These are phyloP conservation scores for Callipepla californica DNA, from an alignment of 2,113 vertebrate genomes.

Conservation along the genomic window DNA sequence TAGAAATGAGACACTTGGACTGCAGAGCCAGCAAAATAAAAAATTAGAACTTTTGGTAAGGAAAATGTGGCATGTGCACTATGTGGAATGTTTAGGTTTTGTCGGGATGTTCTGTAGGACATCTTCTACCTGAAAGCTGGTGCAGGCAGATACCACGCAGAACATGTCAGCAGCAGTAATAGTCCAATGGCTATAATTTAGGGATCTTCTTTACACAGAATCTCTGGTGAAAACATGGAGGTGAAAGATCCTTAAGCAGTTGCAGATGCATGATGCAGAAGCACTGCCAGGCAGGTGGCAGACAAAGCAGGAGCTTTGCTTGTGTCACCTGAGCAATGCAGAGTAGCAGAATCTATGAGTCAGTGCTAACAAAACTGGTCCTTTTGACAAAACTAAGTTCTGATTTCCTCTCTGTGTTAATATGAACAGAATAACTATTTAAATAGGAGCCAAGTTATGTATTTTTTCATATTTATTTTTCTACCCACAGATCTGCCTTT, in stretches of 20 bases:
- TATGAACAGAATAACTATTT: neutral
- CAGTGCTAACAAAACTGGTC: neutral
- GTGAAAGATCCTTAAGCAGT: neutral
- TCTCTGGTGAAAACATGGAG: neutral
- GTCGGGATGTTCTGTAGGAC: neutral
- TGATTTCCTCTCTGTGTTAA: neutral
- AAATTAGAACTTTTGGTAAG: neutral
- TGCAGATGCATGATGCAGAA: neutral
- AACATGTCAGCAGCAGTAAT: neutral
- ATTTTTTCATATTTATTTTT: neutral
- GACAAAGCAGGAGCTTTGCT: neutral
- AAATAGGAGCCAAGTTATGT: neutral
- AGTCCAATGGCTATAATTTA: neutral
- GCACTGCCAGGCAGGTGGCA: neutral
- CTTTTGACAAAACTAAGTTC: neutral
- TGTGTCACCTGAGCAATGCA: too few relatives aligned
- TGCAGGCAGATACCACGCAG: neutral
- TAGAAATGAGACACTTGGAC: neutral
- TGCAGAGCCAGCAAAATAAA: neutral
- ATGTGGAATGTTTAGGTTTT: neutral
- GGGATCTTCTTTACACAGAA: neutral
- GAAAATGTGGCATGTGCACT: fast-evolving
- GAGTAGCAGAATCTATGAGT: neutral
- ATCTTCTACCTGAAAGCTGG: neutral
- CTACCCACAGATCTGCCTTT: neutral